phyloP scores from a whole-genome alignment of 2,113 vertebrate species.

The Chrysochloris asiatica region DNA sequence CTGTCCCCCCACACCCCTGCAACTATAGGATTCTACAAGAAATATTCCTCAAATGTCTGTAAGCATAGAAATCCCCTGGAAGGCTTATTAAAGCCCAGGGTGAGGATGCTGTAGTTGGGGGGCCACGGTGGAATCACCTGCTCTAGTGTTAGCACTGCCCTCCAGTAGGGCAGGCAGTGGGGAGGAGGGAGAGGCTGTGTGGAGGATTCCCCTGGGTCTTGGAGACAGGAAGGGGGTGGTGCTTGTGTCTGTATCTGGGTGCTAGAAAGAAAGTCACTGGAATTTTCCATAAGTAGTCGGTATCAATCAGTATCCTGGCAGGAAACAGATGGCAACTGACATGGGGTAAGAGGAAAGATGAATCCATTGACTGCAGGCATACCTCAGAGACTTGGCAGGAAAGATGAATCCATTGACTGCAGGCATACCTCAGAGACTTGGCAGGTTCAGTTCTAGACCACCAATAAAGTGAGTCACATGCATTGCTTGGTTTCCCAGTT shows the following conservation, averaged over 20 bases:
- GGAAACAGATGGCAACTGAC: background rate
- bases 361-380: background rate
- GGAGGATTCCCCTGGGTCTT: background rate
- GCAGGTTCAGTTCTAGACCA: background rate
- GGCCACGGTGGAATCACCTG: background rate
- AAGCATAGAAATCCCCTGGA: background rate
- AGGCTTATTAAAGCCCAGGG: background rate
- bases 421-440: too few species aligned
- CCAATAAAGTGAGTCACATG: too few species aligned
- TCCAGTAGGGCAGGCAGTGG: background rate
- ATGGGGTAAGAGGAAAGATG: background rate
- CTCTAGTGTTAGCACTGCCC: background rate
- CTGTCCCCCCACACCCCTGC: too few species aligned
- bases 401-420: background rate
- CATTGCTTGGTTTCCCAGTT: too few species aligned
- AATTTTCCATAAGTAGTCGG: background rate
- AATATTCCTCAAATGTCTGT: background rate
- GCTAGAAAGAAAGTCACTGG: conserved; percentile 9
- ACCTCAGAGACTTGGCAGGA: background rate
- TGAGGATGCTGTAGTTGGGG: background rate
- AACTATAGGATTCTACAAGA: background rate
- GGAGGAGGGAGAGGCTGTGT: background rate
- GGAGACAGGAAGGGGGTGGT: background rate
- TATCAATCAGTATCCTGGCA: background rate
- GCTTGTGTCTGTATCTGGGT: background rate